Base-by-base conservation (phyloP, 2,797 vertebrate species). In the Chelon auratus region DNA sequence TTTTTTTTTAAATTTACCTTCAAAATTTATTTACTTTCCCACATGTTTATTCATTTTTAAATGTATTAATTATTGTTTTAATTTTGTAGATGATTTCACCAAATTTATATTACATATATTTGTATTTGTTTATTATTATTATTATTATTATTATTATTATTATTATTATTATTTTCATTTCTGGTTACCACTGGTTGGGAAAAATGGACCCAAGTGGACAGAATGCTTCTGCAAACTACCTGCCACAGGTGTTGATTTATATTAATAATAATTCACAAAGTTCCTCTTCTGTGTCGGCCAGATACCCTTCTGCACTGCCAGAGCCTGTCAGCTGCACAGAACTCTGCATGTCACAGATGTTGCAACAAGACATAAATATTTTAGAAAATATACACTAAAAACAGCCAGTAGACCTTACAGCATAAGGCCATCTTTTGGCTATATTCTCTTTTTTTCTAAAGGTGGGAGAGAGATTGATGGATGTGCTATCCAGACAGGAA, bases 191-290 rank as follows among this genome's bases (percentile, higher is more conserved):
- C 6, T 30, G 30, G 30, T 30, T 30, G 6, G 4, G 6, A 30
- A 30, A 30, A 4, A 30, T 30, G 30, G 30, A 30, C 30, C 6
- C 30, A 30, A 30, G 30, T 30, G 30, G 30, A 4, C 30, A 30
- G 6, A 30, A 30, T 72, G 67, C 47, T 81, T 67, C 75, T 82
- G 68, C 50, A 79, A 82, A 83, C 22, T 22, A 22, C 22, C 79
- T 82, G 89, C 82, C 88, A 85, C 84, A 93, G 93, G 94, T 96
- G 96, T 94, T 96, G 94, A 96, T 96, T 95, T 95, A 95, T 96
- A 85, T 91, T 91, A 96, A 97, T 91, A 97, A 97, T 97, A 96
- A 98, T 97, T 96, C 94, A 97, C 93, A 89, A 93, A 89, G 93
- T 94, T 92, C 88, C 92, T 95, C 89, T 88, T 89, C 89, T 90